phyloP scores from a whole-genome alignment of 2,888 invertebrate genomes.

The Scaptomyza tumidula region DNA sequence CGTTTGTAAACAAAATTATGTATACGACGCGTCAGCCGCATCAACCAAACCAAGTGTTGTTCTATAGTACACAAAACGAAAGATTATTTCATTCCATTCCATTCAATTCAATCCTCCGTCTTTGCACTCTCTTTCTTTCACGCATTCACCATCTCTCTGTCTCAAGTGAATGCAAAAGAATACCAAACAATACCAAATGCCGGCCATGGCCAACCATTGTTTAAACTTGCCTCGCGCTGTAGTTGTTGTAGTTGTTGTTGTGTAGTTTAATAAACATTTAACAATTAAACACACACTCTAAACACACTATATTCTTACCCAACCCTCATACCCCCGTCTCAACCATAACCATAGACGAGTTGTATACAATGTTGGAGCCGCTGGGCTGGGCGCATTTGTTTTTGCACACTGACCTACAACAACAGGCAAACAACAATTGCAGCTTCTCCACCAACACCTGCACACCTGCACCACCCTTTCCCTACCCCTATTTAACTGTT shows the following conservation, averaged over 20 bases:
- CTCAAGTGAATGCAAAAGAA: constrained; percentile 45
- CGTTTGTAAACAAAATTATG: constrained; percentile 79
- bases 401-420: constrained; percentile 83
- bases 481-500: constrained; percentile 39
- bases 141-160: background rate
- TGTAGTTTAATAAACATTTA: constrained; percentile 80
- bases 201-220: constrained; percentile 72
- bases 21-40: constrained; percentile 71
- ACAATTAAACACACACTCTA: constrained; percentile 81
- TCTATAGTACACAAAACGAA: constrained; percentile 55
- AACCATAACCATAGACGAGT: constrained; percentile 17
- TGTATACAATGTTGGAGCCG: constrained; percentile 55
- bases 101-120: constrained; percentile 33
- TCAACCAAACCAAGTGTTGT: constrained; percentile 40
- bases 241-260: constrained; percentile 25
- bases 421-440: constrained; percentile 80
- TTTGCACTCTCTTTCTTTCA: constrained; percentile 6
- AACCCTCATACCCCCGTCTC: background rate
- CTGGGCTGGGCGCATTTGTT: constrained; percentile 46
- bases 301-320: constrained; percentile 58
- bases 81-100: constrained; percentile 62
- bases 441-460: constrained; percentile 41
- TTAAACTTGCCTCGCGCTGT: constrained; percentile 68
- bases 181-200: constrained; percentile 60
- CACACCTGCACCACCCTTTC: background rate